phyloP scores from a whole-genome alignment of 2,888 invertebrate genomes.

The Creontiades dilutus region DNA sequence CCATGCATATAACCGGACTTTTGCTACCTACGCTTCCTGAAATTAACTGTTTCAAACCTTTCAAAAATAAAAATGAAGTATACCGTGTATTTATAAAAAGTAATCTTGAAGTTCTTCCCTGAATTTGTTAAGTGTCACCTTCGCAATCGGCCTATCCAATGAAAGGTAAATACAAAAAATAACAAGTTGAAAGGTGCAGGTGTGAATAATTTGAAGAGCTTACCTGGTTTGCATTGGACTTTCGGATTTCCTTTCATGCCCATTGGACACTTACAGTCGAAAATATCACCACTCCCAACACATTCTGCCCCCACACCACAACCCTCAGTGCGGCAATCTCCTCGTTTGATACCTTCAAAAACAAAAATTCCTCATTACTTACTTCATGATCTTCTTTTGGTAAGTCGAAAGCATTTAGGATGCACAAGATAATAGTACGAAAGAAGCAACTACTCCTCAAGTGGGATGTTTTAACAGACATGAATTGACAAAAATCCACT shows the following conservation, averaged over 20 bases:
- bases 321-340: conserved; percentile 90
- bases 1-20: conserved; percentile 54
- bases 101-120: conserved; percentile 1
- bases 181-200: not conserved
- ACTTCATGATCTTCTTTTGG: too few species aligned
- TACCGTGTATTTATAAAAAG: conserved; percentile 22
- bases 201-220: conserved; percentile 75
- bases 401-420: too few species aligned
- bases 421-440: too few species aligned
- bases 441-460: too few species aligned
- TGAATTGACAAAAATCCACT: too few species aligned
- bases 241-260: conserved; percentile 87
- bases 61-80: not conserved
- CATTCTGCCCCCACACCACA: conserved; percentile 92
- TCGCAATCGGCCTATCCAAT: not conserved
- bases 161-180: not conserved
- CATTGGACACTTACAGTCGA: conserved; percentile 89
- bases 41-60: not conserved
- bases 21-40: not conserved
- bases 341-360: conserved; percentile 77
- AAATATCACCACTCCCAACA: conserved; percentile 88
- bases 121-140: not conserved
- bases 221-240: conserved; percentile 85
- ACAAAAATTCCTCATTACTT: not conserved
- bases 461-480: too few species aligned